Evolutionary conservation across 2,797 vertebrate genomes (phyloP).

Genomic region (Cossypha polioptera): DNA sequence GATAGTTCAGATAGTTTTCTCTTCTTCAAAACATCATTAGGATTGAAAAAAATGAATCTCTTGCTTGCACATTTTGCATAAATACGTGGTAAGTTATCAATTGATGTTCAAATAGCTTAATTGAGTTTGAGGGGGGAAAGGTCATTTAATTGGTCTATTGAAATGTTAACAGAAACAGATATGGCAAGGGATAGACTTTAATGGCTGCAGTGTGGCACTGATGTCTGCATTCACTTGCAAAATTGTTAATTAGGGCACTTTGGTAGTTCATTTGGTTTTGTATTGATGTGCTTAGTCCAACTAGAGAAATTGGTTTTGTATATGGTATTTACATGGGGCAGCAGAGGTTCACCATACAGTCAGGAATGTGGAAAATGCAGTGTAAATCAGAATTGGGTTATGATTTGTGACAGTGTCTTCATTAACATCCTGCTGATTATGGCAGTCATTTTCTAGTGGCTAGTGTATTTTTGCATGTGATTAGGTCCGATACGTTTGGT

Average conservation of each 20-base stretch:
- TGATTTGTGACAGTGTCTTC: background rate
- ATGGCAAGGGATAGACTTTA: conserved; percentile 88
- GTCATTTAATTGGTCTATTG: conserved; percentile 95
- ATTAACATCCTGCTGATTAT: background rate
- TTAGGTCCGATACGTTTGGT: background rate
- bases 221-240: conserved; percentile 96
- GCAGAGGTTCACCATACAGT: conserved; percentile 23
- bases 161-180: conserved; percentile 94
- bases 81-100: conserved; percentile 84
- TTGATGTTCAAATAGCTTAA: conserved; percentile 85
- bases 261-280: conserved; percentile 91
- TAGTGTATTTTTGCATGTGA: background rate
- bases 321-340: conserved; percentile 57
- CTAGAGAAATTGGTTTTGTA: conserved; percentile 76
- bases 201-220: conserved; percentile 85
- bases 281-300: conserved; percentile 87
- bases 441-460: background rate
- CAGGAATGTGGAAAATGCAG: conserved; percentile 11
- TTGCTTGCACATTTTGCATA: conserved; percentile 74
- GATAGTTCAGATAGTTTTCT: conserved; percentile 61
- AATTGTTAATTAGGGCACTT: conserved; percentile 90
- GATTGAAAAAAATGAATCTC: conserved; percentile 68
- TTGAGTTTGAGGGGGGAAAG: conserved; percentile 86
- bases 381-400: conserved; percentile 8
- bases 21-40: conserved; percentile 63